Conservation (phyloP, 2,797 vertebrate genomes). For the Coendou prehensilis region DNA sequence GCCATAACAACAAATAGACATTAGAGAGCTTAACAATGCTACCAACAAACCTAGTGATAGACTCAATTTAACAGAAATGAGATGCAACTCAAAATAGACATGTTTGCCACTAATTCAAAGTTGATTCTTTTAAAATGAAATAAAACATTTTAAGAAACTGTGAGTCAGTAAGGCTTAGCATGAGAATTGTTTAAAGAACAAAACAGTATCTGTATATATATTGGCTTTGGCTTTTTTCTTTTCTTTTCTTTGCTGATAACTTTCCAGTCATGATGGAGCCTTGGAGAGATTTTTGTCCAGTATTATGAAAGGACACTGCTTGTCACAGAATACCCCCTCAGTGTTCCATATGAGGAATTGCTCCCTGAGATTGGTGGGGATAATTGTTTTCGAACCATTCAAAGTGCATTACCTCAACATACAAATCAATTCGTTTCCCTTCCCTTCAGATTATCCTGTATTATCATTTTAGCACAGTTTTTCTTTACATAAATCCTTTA, state of each 20-base stretch:
- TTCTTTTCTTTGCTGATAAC: slow-evolving; percentile 5
- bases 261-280: slow-evolving; percentile 21
- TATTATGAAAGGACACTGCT: slow-evolving; percentile 15
- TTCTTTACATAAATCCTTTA: slow-evolving; percentile 26
- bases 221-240: not conserved
- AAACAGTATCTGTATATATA: not conserved
- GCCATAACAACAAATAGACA: slow-evolving; percentile 46
- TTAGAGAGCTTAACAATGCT: slow-evolving; percentile 7
- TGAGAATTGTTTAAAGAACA: slow-evolving; percentile 10
- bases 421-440: slow-evolving; percentile 33
- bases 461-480: slow-evolving; percentile 42
- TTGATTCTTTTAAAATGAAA: slow-evolving; percentile 67
- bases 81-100: slow-evolving; percentile 56
- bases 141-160: slow-evolving; percentile 58
- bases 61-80: slow-evolving; percentile 67
- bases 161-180: slow-evolving; percentile 54
- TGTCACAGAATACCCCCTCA: not conserved
- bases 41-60: slow-evolving; percentile 34
- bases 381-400: slow-evolving; percentile 58
- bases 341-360: not conserved
- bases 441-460: not conserved
- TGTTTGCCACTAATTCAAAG: slow-evolving; percentile 52
- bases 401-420: slow-evolving; percentile 43
- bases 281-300: slow-evolving; percentile 45
- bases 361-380: not conserved